Percentiles rank a stretch among this genome's conserved stretches.
phyloP scores from a whole-genome alignment of 2,888 invertebrate genomes.

The Drosophila helvetica region DNA sequence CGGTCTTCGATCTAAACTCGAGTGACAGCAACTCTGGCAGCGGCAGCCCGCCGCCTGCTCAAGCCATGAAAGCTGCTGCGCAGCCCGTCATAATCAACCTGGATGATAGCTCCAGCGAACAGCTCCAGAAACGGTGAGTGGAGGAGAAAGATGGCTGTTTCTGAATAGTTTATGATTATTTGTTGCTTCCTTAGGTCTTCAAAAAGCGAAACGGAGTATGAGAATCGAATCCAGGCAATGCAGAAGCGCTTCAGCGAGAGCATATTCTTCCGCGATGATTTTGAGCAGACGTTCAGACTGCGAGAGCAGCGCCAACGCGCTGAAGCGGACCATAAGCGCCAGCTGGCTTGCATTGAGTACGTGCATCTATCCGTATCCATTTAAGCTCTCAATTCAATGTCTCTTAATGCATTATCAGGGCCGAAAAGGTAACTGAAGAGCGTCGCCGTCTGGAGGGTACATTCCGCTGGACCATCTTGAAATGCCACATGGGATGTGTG shows the following conservation, averaged over 20 bases:
- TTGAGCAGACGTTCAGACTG: conserved; percentile 14
- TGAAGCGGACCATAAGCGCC: conserved; percentile 21
- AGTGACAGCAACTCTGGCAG: neutral
- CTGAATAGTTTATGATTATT: neutral
- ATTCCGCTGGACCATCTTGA: conserved; percentile 84
- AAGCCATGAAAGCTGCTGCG: neutral
- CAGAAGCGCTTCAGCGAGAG: conserved; percentile 40
- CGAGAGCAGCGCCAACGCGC: conserved; percentile 3
- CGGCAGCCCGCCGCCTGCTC: neutral
- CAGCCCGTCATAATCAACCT: neutral
- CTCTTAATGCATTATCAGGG: conserved; percentile 51
- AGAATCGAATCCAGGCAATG: conserved; percentile 3
- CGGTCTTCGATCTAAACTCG: neutral
- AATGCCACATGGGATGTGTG: conserved; percentile 76
- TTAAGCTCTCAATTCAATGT: neutral
- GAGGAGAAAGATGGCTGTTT: neutral
- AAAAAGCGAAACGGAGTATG: neutral
- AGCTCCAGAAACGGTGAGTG: neutral
- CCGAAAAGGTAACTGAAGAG: conserved; percentile 61
- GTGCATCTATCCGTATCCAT: neutral
- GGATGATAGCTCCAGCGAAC: neutral
- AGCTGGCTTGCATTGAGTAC: conserved; percentile 40
- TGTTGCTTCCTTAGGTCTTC: neutral
- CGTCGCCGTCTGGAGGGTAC: conserved; percentile 84
- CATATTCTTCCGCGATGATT: conserved; percentile 45